Evolutionary conservation across 2,113 vertebrate genomes (phyloP).

Genomic region (Vicugna pacos): DNA sequence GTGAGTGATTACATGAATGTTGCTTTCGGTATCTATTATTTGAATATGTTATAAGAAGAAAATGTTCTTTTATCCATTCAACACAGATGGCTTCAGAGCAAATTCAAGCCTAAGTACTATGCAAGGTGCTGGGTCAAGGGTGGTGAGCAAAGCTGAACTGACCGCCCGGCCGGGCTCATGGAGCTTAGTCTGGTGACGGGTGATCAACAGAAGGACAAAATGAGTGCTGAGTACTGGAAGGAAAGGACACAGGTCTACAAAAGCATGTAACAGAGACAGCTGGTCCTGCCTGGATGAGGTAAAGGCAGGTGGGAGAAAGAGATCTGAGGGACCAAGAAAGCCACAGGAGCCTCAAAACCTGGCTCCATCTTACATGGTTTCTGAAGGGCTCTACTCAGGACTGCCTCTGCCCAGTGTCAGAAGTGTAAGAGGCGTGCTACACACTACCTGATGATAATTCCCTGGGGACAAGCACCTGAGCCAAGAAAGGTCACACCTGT

Average conservation of each 20-base stretch:
- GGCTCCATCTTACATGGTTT: background rate
- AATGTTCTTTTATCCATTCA: background rate
- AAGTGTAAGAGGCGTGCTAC: background rate
- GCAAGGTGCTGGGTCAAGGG: background rate
- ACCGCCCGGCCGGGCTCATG: background rate
- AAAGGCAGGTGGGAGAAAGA: background rate
- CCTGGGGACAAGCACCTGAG: background rate
- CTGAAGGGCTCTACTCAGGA: background rate
- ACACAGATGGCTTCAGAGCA: background rate
- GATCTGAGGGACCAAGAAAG: background rate
- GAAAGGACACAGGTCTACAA: background rate
- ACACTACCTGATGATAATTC: background rate
- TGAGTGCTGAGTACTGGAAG: background rate
- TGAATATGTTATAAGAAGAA: constrained; percentile 15
- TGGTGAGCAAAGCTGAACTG: background rate
- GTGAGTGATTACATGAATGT: background rate
- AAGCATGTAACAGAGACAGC: background rate
- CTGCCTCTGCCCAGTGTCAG: background rate
- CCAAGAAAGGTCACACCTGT: background rate
- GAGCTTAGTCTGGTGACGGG: background rate
- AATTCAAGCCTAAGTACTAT: background rate
- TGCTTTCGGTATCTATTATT: background rate
- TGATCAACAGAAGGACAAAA: background rate
- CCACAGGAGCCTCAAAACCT: background rate
- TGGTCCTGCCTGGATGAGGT: background rate